These are phyloP conservation scores for Andrena hattorfiana DNA, from an alignment of 2,888 invertebrate species.

Conservation along the genomic window DNA sequence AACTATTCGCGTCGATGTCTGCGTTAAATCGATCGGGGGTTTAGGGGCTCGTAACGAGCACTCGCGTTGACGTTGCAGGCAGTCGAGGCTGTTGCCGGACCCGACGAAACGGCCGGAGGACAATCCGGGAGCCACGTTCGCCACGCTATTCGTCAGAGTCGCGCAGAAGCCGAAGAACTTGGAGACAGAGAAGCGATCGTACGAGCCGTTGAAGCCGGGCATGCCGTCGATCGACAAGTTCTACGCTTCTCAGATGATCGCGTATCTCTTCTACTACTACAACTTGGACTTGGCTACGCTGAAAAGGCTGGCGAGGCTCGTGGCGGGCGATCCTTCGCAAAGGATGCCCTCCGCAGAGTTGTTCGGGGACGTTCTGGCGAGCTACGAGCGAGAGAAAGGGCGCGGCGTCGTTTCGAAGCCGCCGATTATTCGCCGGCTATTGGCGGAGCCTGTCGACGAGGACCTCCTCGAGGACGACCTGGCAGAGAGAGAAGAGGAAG, in stretches of 20 bases:
- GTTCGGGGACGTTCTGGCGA: slow-evolving; percentile 85
- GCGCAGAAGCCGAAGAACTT: slow-evolving; percentile 56
- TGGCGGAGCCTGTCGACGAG: background rate
- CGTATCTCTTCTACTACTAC: slow-evolving; percentile 87
- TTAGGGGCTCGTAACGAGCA: background rate
- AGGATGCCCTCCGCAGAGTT: slow-evolving; percentile 83
- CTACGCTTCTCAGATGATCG: slow-evolving; percentile 87
- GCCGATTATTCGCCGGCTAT: slow-evolving; percentile 31
- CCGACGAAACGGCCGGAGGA: slow-evolving; percentile 80
- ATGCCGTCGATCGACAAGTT: slow-evolving; percentile 87
- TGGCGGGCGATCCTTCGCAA: slow-evolving; percentile 84
- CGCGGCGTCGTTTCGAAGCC: slow-evolving; percentile 5
- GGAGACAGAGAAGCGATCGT: slow-evolving; percentile 26
- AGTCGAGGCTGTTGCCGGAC: slow-evolving; percentile 86
- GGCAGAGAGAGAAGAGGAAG: background rate
- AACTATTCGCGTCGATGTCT: background rate
- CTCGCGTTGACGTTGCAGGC: slow-evolving; percentile 69
- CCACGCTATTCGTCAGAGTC: slow-evolving; percentile 87
- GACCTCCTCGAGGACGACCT: slow-evolving; percentile 6
- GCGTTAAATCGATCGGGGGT: no score
- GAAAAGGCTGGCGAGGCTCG: slow-evolving; percentile 86
- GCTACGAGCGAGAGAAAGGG: background rate
- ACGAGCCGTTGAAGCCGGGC: slow-evolving; percentile 78
- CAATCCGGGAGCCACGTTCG: slow-evolving; percentile 83
- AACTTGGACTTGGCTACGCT: slow-evolving; percentile 86